Evolutionary conservation across 1,140 invertebrate genomes (phyloP), one percentile per base, ranked within the genome.

Genomic region (Leptopilina boulardi): DNA sequence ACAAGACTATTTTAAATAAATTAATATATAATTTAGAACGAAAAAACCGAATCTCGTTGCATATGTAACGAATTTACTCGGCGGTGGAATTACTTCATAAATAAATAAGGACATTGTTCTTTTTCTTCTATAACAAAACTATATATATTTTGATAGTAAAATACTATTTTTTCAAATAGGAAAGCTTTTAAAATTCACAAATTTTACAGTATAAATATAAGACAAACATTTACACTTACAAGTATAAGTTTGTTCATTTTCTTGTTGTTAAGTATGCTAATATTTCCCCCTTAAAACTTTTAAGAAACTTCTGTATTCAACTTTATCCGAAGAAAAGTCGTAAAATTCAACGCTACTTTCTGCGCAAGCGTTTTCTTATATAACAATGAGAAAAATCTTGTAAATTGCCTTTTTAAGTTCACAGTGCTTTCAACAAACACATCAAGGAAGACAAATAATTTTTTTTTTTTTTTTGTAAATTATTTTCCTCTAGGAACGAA

Each of bases 261-360:
- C 59, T 34, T 66, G 59, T 66, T 19, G 21, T 59, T 21, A 23
- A 30, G 59, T 66, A 66, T 66, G 59, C 59, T 66, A 66, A 66
- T 66, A 30, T 30, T 18, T 38, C 34, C 23, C 1, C 23, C 26
- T n/a, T 30, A 15, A 66, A 66, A 66, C 26, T 66, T 66, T 30
- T 66, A 26, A 66, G 59, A 66, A 66, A 66, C 26, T 66, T 5
- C 11, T 15, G 26, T 30, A 15, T 30, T 66, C 26, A 66, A 66
- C 23, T 66, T 66, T 66, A 13, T 23, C 2, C 9, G 3, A 66
- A 30, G 23, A n/a, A 66, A 66, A 66, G 23, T 66, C 59, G 23
- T 66, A 66, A 66, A 66, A 66, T 13, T 3, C 10, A 15, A 26
- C 11, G 0, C 23, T 30, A 38, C 30, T 34, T 30, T n/a, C 13